Base-by-base conservation (phyloP, 2,113 vertebrate genomes). In the Trochalopteron elliotii region DNA sequence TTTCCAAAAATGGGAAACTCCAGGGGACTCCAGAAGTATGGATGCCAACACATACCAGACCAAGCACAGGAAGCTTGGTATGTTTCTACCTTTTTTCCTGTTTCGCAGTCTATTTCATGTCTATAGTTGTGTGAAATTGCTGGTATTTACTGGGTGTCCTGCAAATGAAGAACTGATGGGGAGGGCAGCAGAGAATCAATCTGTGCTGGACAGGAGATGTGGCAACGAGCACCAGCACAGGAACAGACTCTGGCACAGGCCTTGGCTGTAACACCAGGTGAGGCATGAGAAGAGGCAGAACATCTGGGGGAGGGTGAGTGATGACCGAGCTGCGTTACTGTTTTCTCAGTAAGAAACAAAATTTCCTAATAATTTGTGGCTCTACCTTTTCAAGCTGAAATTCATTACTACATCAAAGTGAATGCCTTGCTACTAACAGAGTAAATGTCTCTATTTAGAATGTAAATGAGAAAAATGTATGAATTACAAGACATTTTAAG, bases 341-440 rank as follows among this genome's bases (percentile, higher is more conserved):
- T 69, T 83, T 78, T 49, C 56, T 75, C 2, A 4, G 44, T 30
- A 56, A 56, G 53, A 52, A 78, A 74, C 5, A 68, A 52, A 61
- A 75, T 71, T 70, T 50, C 52, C 18, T 63, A 81, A 25, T 47
- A 20, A 50, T 87, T 89, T 71, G 35, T 85, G 80, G 50, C 49
- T 89, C 10, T 71, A 30, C 11, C 35, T 94, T 94, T 87, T 61
- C 78, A 71, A 71, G 35, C n/a, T 61, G 65, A 76, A 94, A 94
- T 75, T 78, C 63, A 82, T 92, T 80, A 71, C 68, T 71, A 45
- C n/a, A 72, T 84, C 77, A 85, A 93, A 91, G 90, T 5, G 22
- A 82, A 63, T 52, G 74, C 61, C 44, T 84, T 30, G 23, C 33
- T 84, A 37, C 65, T 31, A 93, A 75, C 12, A 78, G 50, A 59